Percentiles rank a stretch among this genome's conserved stretches.
Conservation (phyloP, 2,113 vertebrate species). For the Halichoerus grypus region DNA sequence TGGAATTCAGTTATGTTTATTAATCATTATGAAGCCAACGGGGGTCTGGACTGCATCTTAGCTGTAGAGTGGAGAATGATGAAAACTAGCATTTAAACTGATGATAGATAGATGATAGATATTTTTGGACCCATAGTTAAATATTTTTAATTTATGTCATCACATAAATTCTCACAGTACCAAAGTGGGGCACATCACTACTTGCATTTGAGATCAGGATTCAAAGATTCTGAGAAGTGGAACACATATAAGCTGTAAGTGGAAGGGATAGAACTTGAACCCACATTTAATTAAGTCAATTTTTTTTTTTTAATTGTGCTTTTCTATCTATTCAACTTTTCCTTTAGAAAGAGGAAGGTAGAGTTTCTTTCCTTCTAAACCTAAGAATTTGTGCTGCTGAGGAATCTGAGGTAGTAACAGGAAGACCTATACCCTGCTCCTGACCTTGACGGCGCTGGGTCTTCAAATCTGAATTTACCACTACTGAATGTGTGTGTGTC, state of each 20-base stretch:
- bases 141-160: slow-evolving; percentile 12
- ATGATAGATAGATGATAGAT: neutral
- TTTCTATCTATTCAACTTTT: neutral
- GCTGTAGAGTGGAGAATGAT: neutral
- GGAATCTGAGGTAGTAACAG: neutral
- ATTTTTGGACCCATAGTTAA: neutral
- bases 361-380: neutral
- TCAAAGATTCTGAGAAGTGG: neutral
- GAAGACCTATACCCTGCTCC: neutral
- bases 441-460: neutral
- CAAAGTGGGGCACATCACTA: neutral
- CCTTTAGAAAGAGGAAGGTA: neutral
- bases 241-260: neutral
- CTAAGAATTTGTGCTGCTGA: neutral
- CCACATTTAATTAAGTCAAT: neutral
- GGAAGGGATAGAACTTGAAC: neutral
- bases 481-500: neutral
- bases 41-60: neutral
- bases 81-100: neutral
- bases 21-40: neutral
- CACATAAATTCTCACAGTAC: neutral
- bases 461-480: neutral
- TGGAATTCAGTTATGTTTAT: neutral
- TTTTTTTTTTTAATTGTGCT: neutral
- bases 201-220: neutral